Percentiles rank a stretch among this genome's conserved stretches.
phyloP scores from a whole-genome alignment of 1,140 invertebrate species.

The Octopus sinensis region DNA sequence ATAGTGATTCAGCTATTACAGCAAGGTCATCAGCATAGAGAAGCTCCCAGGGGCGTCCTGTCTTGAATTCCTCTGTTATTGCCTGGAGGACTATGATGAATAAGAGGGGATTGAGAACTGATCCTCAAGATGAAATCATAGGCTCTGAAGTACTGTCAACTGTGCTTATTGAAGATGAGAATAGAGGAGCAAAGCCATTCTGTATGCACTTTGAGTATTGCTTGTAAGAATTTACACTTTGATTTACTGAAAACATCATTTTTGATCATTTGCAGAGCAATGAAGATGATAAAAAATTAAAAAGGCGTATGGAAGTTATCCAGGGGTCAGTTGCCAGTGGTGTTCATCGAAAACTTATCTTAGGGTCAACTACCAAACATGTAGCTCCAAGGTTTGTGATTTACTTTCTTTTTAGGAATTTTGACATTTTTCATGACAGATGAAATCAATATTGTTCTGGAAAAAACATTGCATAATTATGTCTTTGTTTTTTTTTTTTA shows the following conservation, averaged over 20 bases:
- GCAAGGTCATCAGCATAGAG: no score
- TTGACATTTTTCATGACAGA: not conserved
- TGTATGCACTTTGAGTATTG: no score
- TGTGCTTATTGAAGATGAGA: no score
- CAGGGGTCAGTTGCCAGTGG: conserved; percentile 66
- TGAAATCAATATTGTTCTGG: not conserved
- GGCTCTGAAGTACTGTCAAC: no score
- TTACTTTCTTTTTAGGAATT: not conserved
- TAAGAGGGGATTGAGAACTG: no score
- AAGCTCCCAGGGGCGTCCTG: no score
- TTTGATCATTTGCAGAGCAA: conserved; percentile 62
- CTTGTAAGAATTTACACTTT: no score
- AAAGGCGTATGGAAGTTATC: conserved; percentile 66
- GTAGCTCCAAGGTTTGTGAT: conserved; percentile 29
- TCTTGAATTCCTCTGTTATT: no score
- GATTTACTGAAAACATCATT: not conserved
- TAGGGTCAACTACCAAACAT: conserved; percentile 47
- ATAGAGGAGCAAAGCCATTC: no score
- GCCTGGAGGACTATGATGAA: no score
- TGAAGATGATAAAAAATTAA: conserved; percentile 67
- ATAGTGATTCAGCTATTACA: no score
- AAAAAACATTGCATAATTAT: not conserved
- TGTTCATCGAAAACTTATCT: conserved; percentile 67
- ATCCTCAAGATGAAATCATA: no score
- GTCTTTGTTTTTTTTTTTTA: not conserved